phyloP scores from a whole-genome alignment of 2,888 invertebrate species.

The Hecatera dysodea region DNA sequence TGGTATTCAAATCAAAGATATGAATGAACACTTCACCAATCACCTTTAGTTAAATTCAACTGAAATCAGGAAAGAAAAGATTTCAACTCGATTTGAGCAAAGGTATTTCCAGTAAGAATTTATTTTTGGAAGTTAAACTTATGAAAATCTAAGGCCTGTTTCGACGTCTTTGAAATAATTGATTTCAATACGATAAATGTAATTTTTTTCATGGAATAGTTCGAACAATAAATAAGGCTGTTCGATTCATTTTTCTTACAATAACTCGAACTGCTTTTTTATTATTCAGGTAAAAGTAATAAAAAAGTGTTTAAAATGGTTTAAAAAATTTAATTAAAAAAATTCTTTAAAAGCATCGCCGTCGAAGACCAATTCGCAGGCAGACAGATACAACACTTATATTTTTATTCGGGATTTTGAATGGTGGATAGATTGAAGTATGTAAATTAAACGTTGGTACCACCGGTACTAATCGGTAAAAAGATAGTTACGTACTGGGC shows the following conservation, averaged over 20 bases:
- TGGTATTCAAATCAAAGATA: slow-evolving; percentile 18
- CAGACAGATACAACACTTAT: background rate
- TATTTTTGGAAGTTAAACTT: background rate
- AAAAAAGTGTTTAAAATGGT: too few relatives aligned
- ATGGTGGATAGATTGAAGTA: too few relatives aligned
- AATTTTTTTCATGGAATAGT: background rate
- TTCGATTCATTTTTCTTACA: too few relatives aligned
- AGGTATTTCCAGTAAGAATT: slow-evolving; percentile 1
- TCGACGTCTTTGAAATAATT: background rate
- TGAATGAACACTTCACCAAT: slow-evolving; percentile 1
- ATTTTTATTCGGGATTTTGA: too few relatives aligned
- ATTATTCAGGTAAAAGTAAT: too few relatives aligned
- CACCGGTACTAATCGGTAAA: too few relatives aligned
- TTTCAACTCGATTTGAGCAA: background rate
- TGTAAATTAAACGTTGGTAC: too few relatives aligned
- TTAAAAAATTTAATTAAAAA: too few relatives aligned
- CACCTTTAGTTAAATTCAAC: background rate
- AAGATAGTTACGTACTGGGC: too few relatives aligned
- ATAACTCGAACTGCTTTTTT: too few relatives aligned
- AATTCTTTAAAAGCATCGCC: too few relatives aligned
- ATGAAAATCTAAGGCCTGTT: background rate
- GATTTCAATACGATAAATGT: background rate
- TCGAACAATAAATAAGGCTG: too few relatives aligned
- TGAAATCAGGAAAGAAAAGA: background rate
- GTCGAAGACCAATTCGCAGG: background rate